Evolutionary conservation across 2,113 vertebrate genomes (phyloP).

Genomic region (Parus major): DNA sequence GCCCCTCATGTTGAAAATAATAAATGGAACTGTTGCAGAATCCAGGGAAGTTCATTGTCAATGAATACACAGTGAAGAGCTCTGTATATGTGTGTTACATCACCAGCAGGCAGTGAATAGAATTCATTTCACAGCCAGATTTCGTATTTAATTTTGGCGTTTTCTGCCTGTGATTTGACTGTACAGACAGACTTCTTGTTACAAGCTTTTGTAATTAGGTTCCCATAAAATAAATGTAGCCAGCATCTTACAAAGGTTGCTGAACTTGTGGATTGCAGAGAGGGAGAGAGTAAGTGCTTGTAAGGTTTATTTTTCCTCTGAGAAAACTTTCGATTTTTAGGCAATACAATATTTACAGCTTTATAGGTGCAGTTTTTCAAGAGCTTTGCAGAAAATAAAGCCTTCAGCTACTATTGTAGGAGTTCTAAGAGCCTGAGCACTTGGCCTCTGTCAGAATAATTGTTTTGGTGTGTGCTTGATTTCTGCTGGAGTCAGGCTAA

Average conservation of each 20-base stretch:
- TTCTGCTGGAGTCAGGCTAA: neutral
- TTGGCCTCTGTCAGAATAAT: neutral
- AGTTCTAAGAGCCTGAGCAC: neutral
- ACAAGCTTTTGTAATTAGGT: neutral
- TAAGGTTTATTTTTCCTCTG: neutral
- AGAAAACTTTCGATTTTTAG: neutral
- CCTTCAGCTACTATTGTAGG: neutral
- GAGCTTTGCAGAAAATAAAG: neutral
- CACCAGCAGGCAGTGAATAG: neutral
- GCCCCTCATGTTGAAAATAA: neutral
- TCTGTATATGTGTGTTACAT: neutral
- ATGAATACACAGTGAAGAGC: neutral
- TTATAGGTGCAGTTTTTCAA: neutral
- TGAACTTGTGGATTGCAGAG: neutral
- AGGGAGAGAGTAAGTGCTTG: neutral
- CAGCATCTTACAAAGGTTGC: neutral
- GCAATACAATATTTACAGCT: neutral
- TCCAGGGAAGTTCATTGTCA: neutral
- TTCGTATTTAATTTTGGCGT: neutral
- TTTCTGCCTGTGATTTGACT: neutral
- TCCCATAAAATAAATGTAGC: neutral
- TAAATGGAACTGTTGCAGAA: neutral
- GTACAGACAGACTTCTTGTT: neutral
- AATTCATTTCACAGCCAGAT: neutral
- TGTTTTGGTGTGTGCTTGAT: neutral